Evolutionary conservation across 2,797 vertebrate genomes (phyloP).

Genomic region (Pempheris klunzingeri): DNA sequence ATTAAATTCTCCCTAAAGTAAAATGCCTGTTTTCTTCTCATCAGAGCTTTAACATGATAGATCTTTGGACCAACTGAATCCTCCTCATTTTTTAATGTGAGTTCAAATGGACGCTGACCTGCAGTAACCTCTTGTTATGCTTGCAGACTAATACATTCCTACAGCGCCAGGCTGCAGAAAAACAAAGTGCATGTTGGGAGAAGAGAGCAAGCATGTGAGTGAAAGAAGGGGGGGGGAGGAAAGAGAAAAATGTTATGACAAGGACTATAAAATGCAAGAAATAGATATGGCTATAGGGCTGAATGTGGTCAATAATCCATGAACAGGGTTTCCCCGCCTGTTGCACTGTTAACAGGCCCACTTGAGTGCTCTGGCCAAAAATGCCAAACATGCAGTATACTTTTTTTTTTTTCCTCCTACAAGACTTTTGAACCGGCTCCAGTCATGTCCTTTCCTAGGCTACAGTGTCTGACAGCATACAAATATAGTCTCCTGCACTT

Average conservation of each 20-base stretch:
- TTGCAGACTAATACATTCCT: constrained; percentile 51
- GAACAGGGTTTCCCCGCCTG: constrained; percentile 29
- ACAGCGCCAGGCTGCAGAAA: constrained; percentile 56
- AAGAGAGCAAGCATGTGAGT: constrained; percentile 53
- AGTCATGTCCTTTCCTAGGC: constrained; percentile 37
- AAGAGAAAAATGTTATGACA: constrained; percentile 18
- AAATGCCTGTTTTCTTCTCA: not conserved
- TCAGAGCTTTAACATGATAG: constrained; percentile 3
- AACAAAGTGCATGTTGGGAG: constrained; percentile 60
- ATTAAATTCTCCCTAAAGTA: not conserved
- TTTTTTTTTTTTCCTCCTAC: constrained; percentile 6
- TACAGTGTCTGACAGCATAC: constrained; percentile 24
- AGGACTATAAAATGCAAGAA: constrained; percentile 31
- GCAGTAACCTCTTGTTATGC: constrained; percentile 68
- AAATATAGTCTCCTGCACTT: constrained; percentile 13
- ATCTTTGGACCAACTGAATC: not conserved
- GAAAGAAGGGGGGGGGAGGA: constrained; percentile 22
- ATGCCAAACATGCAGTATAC: constrained; percentile 44
- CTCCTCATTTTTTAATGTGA: constrained; percentile 34
- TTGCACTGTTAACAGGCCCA: not conserved
- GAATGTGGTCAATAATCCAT: constrained; percentile 48
- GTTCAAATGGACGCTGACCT: constrained; percentile 55
- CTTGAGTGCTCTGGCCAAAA: constrained; percentile 47
- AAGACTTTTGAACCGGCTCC: constrained; percentile 46
- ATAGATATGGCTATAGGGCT: not conserved